A percentile compares a stretch with the other conserved stretches of the same genome.
These are phyloP conservation scores for Matsumyia berberina DNA, from an alignment of 2,888 invertebrate species.

Conservation along the genomic window DNA sequence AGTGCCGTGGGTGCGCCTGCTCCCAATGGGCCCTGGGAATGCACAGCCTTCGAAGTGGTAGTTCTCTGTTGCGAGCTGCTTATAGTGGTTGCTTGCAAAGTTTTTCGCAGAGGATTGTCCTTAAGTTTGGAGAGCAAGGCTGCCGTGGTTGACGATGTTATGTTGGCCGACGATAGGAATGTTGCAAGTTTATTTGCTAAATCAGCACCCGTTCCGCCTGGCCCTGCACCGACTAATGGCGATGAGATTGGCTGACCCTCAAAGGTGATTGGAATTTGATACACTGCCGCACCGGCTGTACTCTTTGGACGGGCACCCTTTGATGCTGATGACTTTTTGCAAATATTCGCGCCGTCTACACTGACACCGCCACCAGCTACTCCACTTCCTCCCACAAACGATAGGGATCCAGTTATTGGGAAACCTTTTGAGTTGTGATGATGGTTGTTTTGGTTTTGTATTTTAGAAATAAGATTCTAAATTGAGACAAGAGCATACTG, in stretches of 20 bases:
- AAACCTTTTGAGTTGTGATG: constrained; percentile 68
- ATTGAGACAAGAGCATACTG: constrained; percentile 60
- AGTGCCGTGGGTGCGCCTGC: not conserved
- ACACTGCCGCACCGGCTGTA: constrained; percentile 31
- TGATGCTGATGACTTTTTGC: constrained; percentile 29
- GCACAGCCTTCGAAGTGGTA: constrained; percentile 40
- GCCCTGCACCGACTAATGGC: not conserved
- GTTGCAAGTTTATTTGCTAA: constrained; percentile 54
- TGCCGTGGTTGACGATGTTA: constrained; percentile 11
- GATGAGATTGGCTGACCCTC: constrained; percentile 68
- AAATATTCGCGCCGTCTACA: constrained; percentile 1
- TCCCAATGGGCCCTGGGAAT: constrained; percentile 11
- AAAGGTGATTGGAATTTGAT: constrained; percentile 77
- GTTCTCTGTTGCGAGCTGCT: constrained; percentile 67
- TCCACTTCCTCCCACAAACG: constrained; percentile 58
- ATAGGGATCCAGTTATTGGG: constrained; percentile 77
- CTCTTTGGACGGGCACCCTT: not conserved
- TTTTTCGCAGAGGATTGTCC: constrained; percentile 48
- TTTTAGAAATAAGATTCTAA: constrained; percentile 62
- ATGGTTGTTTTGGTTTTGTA: constrained; percentile 38
- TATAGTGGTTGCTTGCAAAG: constrained; percentile 50
- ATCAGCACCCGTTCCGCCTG: constrained; percentile 17
- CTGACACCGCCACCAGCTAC: not conserved
- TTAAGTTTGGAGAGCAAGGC: constrained; percentile 13
- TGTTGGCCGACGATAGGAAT: constrained; percentile 57